Evolutionary conservation across 2,113 vertebrate genomes (phyloP).

Genomic region (Laticauda laticaudata): DNA sequence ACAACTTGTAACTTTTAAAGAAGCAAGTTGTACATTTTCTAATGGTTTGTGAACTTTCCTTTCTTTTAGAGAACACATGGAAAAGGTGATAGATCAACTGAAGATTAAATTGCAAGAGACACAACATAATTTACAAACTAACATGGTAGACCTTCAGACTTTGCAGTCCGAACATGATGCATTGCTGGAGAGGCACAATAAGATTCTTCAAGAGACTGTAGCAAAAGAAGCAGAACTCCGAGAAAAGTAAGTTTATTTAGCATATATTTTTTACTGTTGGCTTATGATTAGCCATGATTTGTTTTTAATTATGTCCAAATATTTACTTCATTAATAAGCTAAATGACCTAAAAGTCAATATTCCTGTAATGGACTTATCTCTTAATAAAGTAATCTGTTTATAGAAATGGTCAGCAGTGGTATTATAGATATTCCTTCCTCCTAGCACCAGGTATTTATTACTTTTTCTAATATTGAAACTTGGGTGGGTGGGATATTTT

Average conservation of each 20-base stretch:
- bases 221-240: conserved; percentile 91
- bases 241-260: conserved; percentile 78
- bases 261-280: neutral
- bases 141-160: conserved; percentile 78
- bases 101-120: conserved; percentile 84
- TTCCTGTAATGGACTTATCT: neutral
- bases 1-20: neutral
- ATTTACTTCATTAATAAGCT: neutral
- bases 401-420: neutral
- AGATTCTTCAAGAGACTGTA: conserved; percentile 91
- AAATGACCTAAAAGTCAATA: neutral
- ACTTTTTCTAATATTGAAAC: neutral
- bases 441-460: neutral
- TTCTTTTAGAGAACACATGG: conserved; percentile 80
- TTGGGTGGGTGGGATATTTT: neutral
- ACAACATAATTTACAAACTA: conserved; percentile 83
- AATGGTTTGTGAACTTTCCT: neutral
- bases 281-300: neutral
- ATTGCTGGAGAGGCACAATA: conserved; percentile 92
- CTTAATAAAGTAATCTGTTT: neutral
- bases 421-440: neutral
- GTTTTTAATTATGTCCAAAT: neutral
- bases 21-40: conserved; percentile 11
- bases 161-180: conserved; percentile 89
- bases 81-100: conserved; percentile 83